Evolutionary conservation across 2,888 invertebrate genomes (phyloP), one percentile per base, ranked within the genome.

Genomic region (Parascotia fuliginaria): DNA sequence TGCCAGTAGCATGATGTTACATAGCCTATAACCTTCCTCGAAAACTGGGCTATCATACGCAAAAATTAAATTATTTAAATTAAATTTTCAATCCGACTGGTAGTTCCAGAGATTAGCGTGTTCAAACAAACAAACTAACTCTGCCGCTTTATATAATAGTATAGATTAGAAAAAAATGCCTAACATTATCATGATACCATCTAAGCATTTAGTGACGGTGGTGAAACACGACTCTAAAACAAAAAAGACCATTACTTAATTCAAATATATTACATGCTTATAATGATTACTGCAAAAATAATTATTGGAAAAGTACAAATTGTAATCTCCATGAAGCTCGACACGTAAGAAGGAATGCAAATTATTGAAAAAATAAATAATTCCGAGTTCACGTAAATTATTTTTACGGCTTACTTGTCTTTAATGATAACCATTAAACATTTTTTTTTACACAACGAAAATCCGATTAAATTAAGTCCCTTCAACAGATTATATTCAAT

Each of bases 271-370:
- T 62, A 65, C 53, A 55, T 48, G 51, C 63, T 60, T 69, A 57
- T 56, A 57, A 53, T 49, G 52, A 60, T 57, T 53, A 55, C 54
- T 50, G 52, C 42, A 65, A 48, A 41, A 57, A 49, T 51, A 54
- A 49, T 46, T 42, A 49, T 41, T 60, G 55, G 36, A 48, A 60
- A 58, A 55, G 32, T 65, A 55, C 53, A 47, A 62, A 56, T 34
- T 58, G 56, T 57, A 48, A 60, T 74, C 69, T 77, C 74, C 61
- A 53, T 65, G 69, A 80, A 81, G 76, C 76, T 73, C 79, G 77
- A 78, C 61, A 66, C 27, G 29, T 41, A 59, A 37, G 43, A 70
- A 77, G 73, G 77, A 82, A 77, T 79, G 73, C 80, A 73, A 75
- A 73, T 69, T 70, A 75, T 72, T 76, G 69, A 73, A 64, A 71